A percentile compares a stretch with the other conserved stretches of the same genome.
phyloP scores from a whole-genome alignment of 2,113 vertebrate genomes.

The Stigmatopora argus region DNA sequence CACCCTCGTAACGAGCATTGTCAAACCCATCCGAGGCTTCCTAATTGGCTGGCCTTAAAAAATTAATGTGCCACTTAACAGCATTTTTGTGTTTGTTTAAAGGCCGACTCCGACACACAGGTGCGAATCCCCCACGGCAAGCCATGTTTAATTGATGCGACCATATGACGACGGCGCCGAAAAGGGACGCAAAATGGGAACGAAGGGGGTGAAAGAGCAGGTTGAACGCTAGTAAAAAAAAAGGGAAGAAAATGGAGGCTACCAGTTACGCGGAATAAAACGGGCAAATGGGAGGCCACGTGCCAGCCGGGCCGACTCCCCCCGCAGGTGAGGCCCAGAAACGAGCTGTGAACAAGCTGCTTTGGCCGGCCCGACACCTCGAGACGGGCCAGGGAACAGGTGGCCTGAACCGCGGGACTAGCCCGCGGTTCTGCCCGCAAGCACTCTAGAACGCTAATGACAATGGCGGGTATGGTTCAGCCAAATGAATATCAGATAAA shows the following conservation, averaged over 20 bases:
- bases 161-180: conserved; percentile 33
- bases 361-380: conserved; percentile 56
- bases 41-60: conserved; percentile 68
- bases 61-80: conserved; percentile 67
- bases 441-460: background rate
- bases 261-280: conserved; percentile 2
- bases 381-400: conserved; percentile 59
- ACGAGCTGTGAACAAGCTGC: conserved; percentile 70
- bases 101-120: conserved; percentile 36
- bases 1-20: conserved; percentile 53
- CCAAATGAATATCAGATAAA: background rate
- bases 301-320: conserved; percentile 57
- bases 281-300: conserved; percentile 9
- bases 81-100: conserved; percentile 61
- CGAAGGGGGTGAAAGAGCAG: background rate
- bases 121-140: conserved; percentile 54
- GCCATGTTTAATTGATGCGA: conserved; percentile 64
- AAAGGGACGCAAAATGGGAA: background rate
- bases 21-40: conserved; percentile 52
- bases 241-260: conserved; percentile 7
- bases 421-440: conserved; percentile 28
- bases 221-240: background rate
- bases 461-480: background rate
- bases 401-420: conserved; percentile 52
- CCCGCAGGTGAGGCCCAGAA: conserved; percentile 63